Conservation (phyloP, 2,888 invertebrate species). For the Girardia tigrina region DNA sequence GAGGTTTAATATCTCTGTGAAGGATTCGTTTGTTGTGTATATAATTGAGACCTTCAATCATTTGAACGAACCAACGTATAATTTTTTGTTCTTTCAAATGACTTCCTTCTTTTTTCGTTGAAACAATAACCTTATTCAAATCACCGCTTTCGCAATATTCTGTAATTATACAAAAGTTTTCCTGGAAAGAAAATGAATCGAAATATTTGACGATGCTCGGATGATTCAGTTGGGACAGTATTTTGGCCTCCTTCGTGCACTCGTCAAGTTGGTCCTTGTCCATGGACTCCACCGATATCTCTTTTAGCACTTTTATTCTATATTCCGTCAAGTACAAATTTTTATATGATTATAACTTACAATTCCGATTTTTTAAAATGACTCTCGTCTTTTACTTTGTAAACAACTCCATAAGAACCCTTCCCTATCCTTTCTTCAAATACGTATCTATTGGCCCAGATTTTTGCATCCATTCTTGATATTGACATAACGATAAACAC, state of each 20-base stretch:
- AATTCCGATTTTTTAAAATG: not conserved
- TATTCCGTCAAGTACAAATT: no score
- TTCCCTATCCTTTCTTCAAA: not conserved
- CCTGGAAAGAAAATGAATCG: constrained; percentile 47
- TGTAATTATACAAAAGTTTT: constrained; percentile 50
- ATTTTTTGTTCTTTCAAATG: constrained; percentile 43
- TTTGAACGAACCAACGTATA: constrained; percentile 48
- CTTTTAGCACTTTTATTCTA: constrained; percentile 49
- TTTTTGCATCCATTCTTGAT: not conserved
- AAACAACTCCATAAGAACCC: not conserved
- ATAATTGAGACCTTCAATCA: constrained; percentile 48
- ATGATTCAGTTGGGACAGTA: constrained; percentile 47
- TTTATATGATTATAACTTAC: not conserved
- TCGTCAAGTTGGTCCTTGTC: constrained; percentile 49
- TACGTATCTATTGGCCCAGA: not conserved
- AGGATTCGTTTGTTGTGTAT: constrained; percentile 47
- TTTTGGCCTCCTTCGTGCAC: constrained; percentile 47
- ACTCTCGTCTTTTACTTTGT: not conserved
- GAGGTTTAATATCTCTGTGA: constrained; percentile 49
- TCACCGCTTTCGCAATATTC: constrained; percentile 51
- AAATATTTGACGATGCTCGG: constrained; percentile 49
- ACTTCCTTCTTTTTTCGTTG: constrained; percentile 43
- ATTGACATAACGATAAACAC: not conserved
- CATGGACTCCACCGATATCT: constrained; percentile 48
- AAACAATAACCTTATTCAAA: constrained; percentile 44